Evolutionary conservation across 1,140 invertebrate species (phyloP).

Genomic region (Drosophila tristis): DNA sequence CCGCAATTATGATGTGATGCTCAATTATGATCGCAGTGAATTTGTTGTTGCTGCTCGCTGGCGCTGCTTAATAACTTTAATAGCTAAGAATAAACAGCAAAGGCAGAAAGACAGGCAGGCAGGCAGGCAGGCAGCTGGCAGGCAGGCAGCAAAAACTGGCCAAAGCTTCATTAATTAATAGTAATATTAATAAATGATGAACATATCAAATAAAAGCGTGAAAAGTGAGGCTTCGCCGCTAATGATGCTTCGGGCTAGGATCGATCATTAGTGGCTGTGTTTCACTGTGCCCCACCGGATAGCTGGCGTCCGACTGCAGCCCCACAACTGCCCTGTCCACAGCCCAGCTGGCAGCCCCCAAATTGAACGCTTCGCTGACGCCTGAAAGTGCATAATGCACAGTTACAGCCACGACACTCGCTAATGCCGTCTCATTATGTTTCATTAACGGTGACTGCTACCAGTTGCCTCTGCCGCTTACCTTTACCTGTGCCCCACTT

Average conservation of each 20-base stretch:
- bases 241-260: slow-evolving; percentile 44
- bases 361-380: slow-evolving; percentile 63
- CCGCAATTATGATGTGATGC: slow-evolving; percentile 58
- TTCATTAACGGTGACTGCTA: slow-evolving; percentile 56
- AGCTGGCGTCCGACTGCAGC: too few relatives aligned
- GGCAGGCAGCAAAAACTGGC: slow-evolving; percentile 19
- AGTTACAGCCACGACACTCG: slow-evolving; percentile 53
- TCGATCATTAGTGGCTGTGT: slow-evolving; percentile 32
- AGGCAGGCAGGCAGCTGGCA: slow-evolving; percentile 30
- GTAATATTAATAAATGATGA: slow-evolving; percentile 79
- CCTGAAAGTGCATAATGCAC: slow-evolving; percentile 66
- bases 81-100: slow-evolving; percentile 31
- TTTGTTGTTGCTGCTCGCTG: slow-evolving; percentile 39
- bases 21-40: slow-evolving; percentile 28
- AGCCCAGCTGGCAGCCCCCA: neutral
- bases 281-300: neutral
- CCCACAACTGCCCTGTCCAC: too few relatives aligned
- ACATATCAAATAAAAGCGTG: slow-evolving; percentile 80
- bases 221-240: slow-evolving; percentile 59
- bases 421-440: slow-evolving; percentile 78
- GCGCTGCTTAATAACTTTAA: slow-evolving; percentile 19
- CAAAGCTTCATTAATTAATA: slow-evolving; percentile 68
- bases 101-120: neutral
- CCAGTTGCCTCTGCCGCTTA: neutral
- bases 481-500: neutral